phyloP scores from a whole-genome alignment of 1,140 invertebrate species.

The Harpegnathos saltator region DNA sequence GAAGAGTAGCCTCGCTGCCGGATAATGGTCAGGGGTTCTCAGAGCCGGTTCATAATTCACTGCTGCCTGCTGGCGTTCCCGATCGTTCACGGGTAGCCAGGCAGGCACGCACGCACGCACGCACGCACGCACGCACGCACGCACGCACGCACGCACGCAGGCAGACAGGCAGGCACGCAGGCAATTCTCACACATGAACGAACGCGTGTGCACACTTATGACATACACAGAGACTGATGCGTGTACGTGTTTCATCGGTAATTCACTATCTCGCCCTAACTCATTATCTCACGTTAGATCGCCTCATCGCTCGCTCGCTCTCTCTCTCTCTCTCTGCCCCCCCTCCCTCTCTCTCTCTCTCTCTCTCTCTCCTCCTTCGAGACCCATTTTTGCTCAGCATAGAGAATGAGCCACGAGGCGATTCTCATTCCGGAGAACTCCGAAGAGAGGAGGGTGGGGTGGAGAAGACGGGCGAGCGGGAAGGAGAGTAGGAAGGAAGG shows the following conservation, averaged over 20 bases:
- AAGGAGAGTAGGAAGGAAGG: too few relatives aligned
- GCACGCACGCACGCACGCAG: too few relatives aligned
- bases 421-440: slow-evolving; percentile 42
- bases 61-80: neutral
- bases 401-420: slow-evolving; percentile 42
- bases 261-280: slow-evolving; percentile 54
- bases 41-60: slow-evolving; percentile 21
- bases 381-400: slow-evolving; percentile 30
- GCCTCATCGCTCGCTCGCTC: slow-evolving; percentile 17
- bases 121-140: neutral
- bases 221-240: too few relatives aligned
- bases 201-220: too few relatives aligned
- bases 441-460: neutral
- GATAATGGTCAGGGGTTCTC: slow-evolving; percentile 64
- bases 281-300: slow-evolving; percentile 60
- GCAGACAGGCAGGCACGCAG: too few relatives aligned
- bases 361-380: slow-evolving; percentile 10
- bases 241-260: slow-evolving; percentile 43
- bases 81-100: neutral
- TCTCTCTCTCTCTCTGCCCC: neutral
- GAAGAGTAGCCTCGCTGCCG: slow-evolving; percentile 62
- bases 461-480: too few relatives aligned
- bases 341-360: neutral
- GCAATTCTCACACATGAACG: too few relatives aligned
- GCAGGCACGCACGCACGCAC: neutral